Conservation (phyloP, 2,888 invertebrate species). For the Zootermopsis nevadensis region DNA sequence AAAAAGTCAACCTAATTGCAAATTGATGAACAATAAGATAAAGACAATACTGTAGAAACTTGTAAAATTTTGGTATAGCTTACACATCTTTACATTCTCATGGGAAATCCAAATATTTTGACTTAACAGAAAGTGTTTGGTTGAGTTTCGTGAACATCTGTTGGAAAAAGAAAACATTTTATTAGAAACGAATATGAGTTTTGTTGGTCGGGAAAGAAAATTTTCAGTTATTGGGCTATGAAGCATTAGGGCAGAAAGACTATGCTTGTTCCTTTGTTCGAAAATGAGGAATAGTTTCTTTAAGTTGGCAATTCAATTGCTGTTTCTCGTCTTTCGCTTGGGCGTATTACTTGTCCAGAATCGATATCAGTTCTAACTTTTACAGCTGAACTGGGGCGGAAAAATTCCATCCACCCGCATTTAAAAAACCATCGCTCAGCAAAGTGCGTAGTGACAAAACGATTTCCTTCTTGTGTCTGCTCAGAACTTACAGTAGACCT, state of each 20-base stretch:
- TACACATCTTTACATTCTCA: neutral
- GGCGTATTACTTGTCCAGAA: neutral
- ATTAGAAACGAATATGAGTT: neutral
- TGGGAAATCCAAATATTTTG: neutral
- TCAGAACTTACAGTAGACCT: neutral
- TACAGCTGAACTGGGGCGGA: neutral
- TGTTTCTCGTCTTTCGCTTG: conserved; percentile 23
- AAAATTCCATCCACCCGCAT: neutral
- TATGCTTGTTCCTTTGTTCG: conserved; percentile 15
- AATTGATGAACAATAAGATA: too few relatives aligned
- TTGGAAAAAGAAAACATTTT: neutral
- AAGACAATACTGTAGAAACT: neutral
- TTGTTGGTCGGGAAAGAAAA: neutral
- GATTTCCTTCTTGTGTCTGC: neutral
- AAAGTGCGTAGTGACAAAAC: conserved; percentile 17
- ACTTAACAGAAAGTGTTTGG: neutral
- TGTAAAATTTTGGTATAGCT: neutral
- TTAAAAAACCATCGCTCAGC: conserved; percentile 32
- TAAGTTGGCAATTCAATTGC: conserved; percentile 35
- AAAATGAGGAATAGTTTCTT: conserved; percentile 22
- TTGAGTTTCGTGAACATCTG: neutral
- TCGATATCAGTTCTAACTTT: conserved; percentile 25
- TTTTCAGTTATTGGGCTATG: neutral
- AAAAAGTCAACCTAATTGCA: too few relatives aligned
- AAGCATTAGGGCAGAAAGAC: neutral